Evolutionary conservation across 1,140 invertebrate genomes (phyloP), one percentile per base, ranked within the genome.

Genomic region (Bombus haemorrhoidalis): DNA sequence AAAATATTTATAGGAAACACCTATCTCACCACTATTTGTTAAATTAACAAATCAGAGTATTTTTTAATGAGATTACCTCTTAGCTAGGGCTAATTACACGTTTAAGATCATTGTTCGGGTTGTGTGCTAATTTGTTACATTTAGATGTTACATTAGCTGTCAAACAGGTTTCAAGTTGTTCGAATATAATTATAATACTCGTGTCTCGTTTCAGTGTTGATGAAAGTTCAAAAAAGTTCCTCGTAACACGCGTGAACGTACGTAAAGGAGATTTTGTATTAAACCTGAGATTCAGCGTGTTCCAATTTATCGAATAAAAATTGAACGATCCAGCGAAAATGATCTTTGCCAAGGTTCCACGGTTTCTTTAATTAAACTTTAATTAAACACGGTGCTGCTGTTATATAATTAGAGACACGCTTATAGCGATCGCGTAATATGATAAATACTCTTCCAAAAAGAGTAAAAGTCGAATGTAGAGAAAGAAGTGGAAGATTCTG

Each of bases 191-290:
- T n/a, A n/a, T 28, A 12, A 28, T 4, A 62, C 8, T 62, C 25
- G 22, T 59, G 57, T 53, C 0, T 53, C 5, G 18, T 53, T 22
- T 53, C 47, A 6, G 25, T 10, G 59, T 62, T 6, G 0, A 12
- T 13, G 4, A 62, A 62, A 62, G 9, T n/a, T 12, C 4, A 2
- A n/a, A 28, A n/a, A n/a, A n/a, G 28, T 62, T 13, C 0, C 10
- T 3, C 10, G 1, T 4, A n/a, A 12, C 59, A n/a, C 12, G 1
- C 1, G 1, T 1, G 5, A 18, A 47, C 6, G 47, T 13, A 0
- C 59, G 28, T 5, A 5, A 62, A 62, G 13, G 13, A 0, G 1
- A 1, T 62, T 13, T 13, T 4, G 28, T 10, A 0, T 3, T 12
- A 10, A 62, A 28, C 47, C 47, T 0, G 47, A 53, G 47, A 53